Evolutionary conservation across 2,797 vertebrate genomes (phyloP).

Genomic region (Poecilia picta): DNA sequence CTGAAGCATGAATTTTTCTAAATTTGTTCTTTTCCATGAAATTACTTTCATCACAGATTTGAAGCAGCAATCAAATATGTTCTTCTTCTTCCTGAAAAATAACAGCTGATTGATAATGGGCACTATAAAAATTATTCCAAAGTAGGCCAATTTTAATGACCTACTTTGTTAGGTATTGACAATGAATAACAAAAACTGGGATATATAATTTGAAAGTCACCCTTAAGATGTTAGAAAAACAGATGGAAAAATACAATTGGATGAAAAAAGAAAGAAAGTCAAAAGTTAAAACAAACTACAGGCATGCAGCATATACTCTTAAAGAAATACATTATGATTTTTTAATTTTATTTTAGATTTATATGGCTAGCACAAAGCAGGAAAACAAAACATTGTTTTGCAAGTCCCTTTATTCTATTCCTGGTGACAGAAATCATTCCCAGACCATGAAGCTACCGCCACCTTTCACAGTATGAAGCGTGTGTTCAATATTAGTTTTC

Average conservation of each 20-base stretch:
- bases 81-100: neutral
- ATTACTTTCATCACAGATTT: neutral
- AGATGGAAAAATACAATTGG: neutral
- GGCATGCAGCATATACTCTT: neutral
- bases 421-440: neutral
- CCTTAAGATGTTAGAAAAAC: neutral
- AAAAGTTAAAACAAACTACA: neutral
- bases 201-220: neutral
- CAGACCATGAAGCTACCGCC: neutral
- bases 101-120: neutral
- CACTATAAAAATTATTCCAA: neutral
- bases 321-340: neutral
- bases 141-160: neutral
- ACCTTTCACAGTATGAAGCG: neutral
- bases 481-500: neutral
- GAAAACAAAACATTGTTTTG: neutral
- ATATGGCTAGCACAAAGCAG: neutral
- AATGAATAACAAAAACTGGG: neutral
- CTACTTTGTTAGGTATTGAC: neutral
- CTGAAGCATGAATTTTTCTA: neutral
- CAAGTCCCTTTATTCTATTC: neutral
- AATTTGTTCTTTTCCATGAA: neutral
- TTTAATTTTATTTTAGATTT: neutral
- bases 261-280: neutral
- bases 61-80: neutral